Base-by-base conservation (phyloP, 1,140 invertebrate genomes). In the Drosophila busckii region DNA sequence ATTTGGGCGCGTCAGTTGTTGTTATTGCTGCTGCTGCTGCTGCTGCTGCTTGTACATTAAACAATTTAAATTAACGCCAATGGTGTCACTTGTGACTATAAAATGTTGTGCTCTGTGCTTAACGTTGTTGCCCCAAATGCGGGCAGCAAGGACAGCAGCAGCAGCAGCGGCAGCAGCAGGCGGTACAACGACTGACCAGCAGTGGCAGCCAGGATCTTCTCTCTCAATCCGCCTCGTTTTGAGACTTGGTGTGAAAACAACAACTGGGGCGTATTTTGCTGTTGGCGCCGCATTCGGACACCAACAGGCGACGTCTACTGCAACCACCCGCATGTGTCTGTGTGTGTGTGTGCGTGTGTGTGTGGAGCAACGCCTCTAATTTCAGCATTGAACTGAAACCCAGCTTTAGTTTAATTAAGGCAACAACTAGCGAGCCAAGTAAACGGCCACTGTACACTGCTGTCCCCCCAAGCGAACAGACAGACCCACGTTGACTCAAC, bases 41-140 rank as follows among this genome's bases (percentile, higher is more conserved):
- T 60, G 40, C 54, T 56, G 59, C 42, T 32, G 53, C 64, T 55
- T 55, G 54, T 71, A 76, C 66, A 84, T 78, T 84, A 78, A 84
- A 80, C 80, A 84, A 84, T 84, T 84, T 84, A 84, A 84, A 84
- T 84, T 84, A 84, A 84, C 80, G 80, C 80, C 80, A 80, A 69
- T 84, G 80, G 80, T 84, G 80, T 84, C 80, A 84, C 71, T 84
- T 84, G 64, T 78, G 69, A 66, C 80, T 78, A 76, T 84, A 84
- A 84, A 84, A 84, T 84, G 78, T n/a, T n/a, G n/a, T 84, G 61
- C 84, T 80, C 61, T 68, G 75, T 73, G 75, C 73, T 78, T 64
- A 80, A 78, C 73, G 41, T 80, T 68, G 63, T 56, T 55, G 58
- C 37, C 53, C 58, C n/a, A n/a, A 65, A 68, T 73, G 67, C 68